phyloP scores from a whole-genome alignment of 2,888 invertebrate species.

The Pristionchus fissidentatus region DNA sequence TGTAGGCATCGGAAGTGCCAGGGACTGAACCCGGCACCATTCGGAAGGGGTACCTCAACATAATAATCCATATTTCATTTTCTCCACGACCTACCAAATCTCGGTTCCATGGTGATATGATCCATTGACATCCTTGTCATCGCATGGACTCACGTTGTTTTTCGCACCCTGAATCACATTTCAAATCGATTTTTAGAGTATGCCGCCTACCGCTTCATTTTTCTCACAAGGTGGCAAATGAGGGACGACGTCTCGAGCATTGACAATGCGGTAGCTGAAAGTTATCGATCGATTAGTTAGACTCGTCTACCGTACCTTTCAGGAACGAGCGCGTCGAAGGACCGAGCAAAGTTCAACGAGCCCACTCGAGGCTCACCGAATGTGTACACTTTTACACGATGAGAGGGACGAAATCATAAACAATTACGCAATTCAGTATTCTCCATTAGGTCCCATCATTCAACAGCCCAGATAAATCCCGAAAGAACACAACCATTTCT shows the following conservation, averaged over 20 bases:
- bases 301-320: conserved; percentile 52
- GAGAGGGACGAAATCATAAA: background rate
- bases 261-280: conserved; percentile 68
- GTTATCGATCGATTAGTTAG: background rate
- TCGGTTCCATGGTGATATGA: conserved; percentile 71
- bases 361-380: conserved; percentile 74
- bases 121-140: conserved; percentile 48
- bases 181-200: background rate
- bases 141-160: conserved; percentile 53
- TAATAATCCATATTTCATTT: background rate
- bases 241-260: conserved; percentile 72
- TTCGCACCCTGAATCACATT: background rate
- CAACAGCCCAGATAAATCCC: too few species aligned
- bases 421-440: too few species aligned
- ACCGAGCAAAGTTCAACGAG: conserved; percentile 61
- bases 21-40: conserved; percentile 63
- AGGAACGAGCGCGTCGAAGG: conserved; percentile 66
- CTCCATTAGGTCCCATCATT: too few species aligned
- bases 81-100: conserved; percentile 59
- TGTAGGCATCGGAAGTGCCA: conserved; percentile 58
- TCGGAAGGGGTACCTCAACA: conserved; percentile 61
- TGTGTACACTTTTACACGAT: conserved; percentile 58
- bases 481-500: too few species aligned
- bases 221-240: conserved; percentile 72
- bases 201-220: conserved; percentile 45